These are phyloP conservation scores for Mimumesa dahlbomi DNA, from an alignment of 2,888 invertebrate species.

Conservation along the genomic window DNA sequence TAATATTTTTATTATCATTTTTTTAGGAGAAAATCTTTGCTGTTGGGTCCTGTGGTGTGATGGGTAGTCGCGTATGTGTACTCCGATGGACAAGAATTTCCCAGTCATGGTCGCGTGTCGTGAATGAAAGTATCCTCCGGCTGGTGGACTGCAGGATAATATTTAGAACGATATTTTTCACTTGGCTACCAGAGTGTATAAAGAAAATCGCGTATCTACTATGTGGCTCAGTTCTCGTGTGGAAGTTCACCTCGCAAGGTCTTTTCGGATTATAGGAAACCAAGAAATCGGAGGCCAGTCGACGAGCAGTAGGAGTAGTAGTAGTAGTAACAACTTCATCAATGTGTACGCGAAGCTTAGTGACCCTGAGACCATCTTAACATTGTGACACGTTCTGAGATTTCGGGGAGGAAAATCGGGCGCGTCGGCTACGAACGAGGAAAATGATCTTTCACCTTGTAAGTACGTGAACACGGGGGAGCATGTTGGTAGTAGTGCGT, in stretches of 20 bases:
- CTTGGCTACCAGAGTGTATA: conserved; percentile 80
- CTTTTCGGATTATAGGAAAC: conserved; percentile 48
- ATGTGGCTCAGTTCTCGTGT: conserved; percentile 79
- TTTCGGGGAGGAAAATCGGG: conserved; percentile 34
- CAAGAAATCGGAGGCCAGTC: conserved; percentile 27
- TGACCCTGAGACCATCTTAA: conserved; percentile 33
- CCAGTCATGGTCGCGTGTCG: conserved; percentile 77
- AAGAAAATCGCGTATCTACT: conserved; percentile 80
- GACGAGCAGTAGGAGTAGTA: too few relatives aligned
- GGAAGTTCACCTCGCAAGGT: conserved; percentile 73
- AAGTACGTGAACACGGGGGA: conserved; percentile 60
- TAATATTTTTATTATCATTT: too few relatives aligned
- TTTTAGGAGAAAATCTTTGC: too few relatives aligned
- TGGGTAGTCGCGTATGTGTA: conserved; percentile 28
- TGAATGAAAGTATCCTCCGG: conserved; percentile 79
- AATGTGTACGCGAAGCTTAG: conserved; percentile 55
- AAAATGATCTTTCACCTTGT: conserved; percentile 74
- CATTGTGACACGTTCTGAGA: conserved; percentile 27
- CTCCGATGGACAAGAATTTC: conserved; percentile 73
- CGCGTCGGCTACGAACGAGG: conserved; percentile 35
- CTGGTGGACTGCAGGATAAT: conserved; percentile 75
- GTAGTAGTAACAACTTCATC: too few relatives aligned
- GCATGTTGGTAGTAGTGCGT: conserved; percentile 18
- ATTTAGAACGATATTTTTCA: conserved; percentile 81
- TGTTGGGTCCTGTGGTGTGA: conserved; percentile 22